phyloP scores from a whole-genome alignment of 2,888 invertebrate genomes.

The Pachydiplax longipennis region DNA sequence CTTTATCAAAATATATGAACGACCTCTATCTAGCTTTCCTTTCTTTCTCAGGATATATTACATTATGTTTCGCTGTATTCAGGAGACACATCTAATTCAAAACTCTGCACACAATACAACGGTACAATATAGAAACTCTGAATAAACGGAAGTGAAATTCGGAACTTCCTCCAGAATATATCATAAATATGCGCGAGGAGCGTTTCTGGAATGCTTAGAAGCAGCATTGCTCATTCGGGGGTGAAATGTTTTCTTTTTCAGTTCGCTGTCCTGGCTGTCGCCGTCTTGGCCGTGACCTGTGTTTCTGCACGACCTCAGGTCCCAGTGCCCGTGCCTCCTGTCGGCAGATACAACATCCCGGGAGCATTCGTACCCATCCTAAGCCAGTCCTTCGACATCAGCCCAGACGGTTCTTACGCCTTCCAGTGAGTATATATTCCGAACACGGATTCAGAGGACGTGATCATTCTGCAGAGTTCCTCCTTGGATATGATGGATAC shows the following conservation, averaged over 20 bases:
- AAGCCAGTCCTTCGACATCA: constrained; percentile 57
- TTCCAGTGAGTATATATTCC: constrained; percentile 55
- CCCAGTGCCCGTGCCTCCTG: constrained; percentile 47
- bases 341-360: constrained; percentile 47
- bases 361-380: constrained; percentile 56
- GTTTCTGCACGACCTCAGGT: constrained; percentile 38
- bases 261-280: not conserved
- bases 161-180: not conserved
- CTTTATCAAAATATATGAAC: too few relatives aligned
- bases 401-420: constrained; percentile 58
- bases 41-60: too few relatives aligned
- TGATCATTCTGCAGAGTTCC: not conserved
- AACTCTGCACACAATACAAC: too few relatives aligned
- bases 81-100: too few relatives aligned
- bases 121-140: too few relatives aligned
- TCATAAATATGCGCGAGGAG: not conserved
- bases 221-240: not conserved
- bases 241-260: not conserved
- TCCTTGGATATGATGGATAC: not conserved
- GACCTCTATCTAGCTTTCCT: too few relatives aligned
- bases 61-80: too few relatives aligned
- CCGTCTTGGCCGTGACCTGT: not conserved
- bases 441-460: not conserved
- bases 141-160: too few relatives aligned
- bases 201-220: not conserved